Percentiles rank a stretch among this genome's conserved stretches.
Conservation (phyloP, 2,888 invertebrate genomes). For the Eristalis tenax region DNA sequence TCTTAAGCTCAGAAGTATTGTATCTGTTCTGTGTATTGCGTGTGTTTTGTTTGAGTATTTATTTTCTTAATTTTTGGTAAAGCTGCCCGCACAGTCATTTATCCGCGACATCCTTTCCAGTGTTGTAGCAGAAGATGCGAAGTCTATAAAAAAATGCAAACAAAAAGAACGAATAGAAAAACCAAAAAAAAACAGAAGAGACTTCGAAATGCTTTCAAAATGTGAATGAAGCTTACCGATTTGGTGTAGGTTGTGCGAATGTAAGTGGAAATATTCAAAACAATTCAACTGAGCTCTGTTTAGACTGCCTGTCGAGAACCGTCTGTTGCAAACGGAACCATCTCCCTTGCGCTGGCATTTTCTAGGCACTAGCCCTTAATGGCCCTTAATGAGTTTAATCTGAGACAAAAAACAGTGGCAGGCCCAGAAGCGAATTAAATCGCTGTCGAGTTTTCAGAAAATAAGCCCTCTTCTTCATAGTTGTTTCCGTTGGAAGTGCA, state of each 20-base stretch:
- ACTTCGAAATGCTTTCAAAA: slow-evolving; percentile 35
- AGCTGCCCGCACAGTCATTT: slow-evolving; percentile 44
- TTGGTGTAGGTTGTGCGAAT: slow-evolving; percentile 24
- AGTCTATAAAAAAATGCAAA: slow-evolving; percentile 58
- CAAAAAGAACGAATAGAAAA: slow-evolving; percentile 50
- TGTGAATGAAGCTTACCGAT: slow-evolving; percentile 50
- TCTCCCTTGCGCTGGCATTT: too few species aligned
- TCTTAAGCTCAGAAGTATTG: slow-evolving; percentile 23
- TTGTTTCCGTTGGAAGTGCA: too few species aligned
- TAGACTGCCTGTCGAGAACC: not conserved
- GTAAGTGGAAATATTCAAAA: slow-evolving; percentile 17
- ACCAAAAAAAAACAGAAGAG: slow-evolving; percentile 27
- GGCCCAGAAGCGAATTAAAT: too few species aligned
- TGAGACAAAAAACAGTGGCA: too few species aligned
- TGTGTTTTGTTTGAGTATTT: not conserved
- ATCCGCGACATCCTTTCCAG: slow-evolving; percentile 57
- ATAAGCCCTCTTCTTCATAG: too few species aligned
- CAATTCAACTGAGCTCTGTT: not conserved
- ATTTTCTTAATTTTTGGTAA: not conserved
- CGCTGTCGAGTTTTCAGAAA: too few species aligned
- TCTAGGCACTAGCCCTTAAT: too few species aligned
- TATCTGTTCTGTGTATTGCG: not conserved
- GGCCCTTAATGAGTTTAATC: not conserved
- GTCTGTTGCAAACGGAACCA: not conserved
- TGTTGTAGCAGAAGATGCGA: slow-evolving; percentile 53